A percentile compares a stretch with the other conserved stretches of the same genome.
Conservation (phyloP, 2,888 invertebrate genomes). For the Ectropis crepuscularia region DNA sequence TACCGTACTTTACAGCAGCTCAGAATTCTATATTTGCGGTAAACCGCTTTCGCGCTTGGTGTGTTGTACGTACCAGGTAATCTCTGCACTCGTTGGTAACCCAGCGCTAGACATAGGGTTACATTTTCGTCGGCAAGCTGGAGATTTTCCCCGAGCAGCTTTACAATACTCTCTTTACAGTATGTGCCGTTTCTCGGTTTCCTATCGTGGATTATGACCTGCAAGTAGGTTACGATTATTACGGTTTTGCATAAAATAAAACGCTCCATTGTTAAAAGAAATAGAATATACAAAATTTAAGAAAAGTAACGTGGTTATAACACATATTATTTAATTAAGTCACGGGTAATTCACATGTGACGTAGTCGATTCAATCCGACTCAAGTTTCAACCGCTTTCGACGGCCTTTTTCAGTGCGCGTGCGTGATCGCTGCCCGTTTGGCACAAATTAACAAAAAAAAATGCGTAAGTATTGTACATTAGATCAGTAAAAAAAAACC, state of each 20-base stretch:
- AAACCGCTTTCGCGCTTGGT: no score
- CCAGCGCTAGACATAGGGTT: conserved; percentile 76
- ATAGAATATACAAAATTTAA: not conserved
- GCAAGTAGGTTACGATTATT: conserved; percentile 12
- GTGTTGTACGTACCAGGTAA: conserved; percentile 65
- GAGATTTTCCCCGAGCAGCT: conserved; percentile 76
- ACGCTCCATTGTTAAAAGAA: not conserved
- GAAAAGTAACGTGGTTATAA: not conserved
- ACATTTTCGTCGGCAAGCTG: conserved; percentile 80
- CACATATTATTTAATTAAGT: no score
- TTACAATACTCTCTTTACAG: conserved; percentile 79
- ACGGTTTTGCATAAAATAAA: not conserved
- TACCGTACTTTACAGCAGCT: no score
- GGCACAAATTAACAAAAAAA: no score
- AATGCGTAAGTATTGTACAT: no score
- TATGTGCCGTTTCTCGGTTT: conserved; percentile 80
- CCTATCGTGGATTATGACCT: conserved; percentile 81
- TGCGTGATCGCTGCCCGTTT: no score
- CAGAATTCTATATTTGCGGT: no score
- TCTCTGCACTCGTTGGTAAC: conserved; percentile 79
- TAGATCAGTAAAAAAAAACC: no score
- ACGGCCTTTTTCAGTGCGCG: no score
- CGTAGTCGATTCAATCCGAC: no score
- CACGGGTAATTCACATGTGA: no score
- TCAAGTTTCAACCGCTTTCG: no score